Evolutionary conservation across 2,888 invertebrate genomes (phyloP), one percentile per base, ranked within the genome.

Genomic region (Stenoptilia bipunctidactyla): DNA sequence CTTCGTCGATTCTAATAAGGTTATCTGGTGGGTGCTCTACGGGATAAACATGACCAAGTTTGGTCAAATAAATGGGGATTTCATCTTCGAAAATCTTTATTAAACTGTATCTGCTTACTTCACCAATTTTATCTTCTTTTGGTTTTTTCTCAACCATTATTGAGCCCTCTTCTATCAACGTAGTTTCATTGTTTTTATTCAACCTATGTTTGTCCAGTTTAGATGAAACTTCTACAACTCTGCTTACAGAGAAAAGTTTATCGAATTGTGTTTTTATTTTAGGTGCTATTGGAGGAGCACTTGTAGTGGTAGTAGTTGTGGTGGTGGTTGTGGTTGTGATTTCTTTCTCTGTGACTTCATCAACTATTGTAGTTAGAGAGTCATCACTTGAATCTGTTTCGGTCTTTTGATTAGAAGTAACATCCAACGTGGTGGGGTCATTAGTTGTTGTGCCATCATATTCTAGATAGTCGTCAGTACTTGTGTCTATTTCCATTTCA

Each of bases 201-300:
- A 85, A 53, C 13, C 86, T 85, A 38, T 86, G 75, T 57, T 87
- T 88, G 25, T 87, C 87, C 56, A 87, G 82, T 61, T 89, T 88
- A 0, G 89, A 88, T 27, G 88, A 87, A 1, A 91, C 86, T 71
- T 91, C 89, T 2, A 89, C 88, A 20, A 90, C 86, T 58, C 91
- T 80, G 61, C 88, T 91, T 0, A 91, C 86, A 50, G 90, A 89
- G 45, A 90, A 88, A 13, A 91, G 56, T 64, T 88, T 88, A 51
- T 90, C 85, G 20, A 85, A 72, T 52, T 83, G 82, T 14, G 83
- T 76, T 66, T 83, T 83, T 15, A 83, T 58, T 9, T 75, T 61
- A 2, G 75, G 75, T 5, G 70, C 52, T 37, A 61, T 55, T 41
- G 64, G 58, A 15, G 69, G 53, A 37, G 53, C 44, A 34, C 47